Conservation (phyloP, 2,888 invertebrate species). For the Lasioglossum villosulum region DNA sequence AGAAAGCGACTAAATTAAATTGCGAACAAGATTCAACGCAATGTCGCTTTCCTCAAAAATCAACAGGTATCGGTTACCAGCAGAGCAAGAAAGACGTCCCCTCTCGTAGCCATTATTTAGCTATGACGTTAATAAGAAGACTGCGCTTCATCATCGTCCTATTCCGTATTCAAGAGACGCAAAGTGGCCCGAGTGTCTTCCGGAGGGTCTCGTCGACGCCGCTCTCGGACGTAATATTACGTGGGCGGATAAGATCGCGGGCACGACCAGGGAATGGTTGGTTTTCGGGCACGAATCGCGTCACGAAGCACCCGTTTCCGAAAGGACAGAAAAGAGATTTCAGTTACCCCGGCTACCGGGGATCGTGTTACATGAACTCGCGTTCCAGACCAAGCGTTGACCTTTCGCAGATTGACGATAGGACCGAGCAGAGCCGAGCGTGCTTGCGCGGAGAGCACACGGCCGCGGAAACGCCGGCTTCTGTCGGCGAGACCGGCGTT, state of each 20-base stretch:
- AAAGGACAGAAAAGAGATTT: neutral
- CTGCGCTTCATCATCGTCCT: neutral
- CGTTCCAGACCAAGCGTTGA: slow-evolving; percentile 33
- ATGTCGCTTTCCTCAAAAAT: neutral
- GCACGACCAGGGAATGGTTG: slow-evolving; percentile 17
- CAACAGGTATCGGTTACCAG: neutral
- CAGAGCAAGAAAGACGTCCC: neutral
- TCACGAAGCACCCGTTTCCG: neutral
- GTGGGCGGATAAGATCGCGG: slow-evolving; percentile 41
- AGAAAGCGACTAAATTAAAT: too few species aligned
- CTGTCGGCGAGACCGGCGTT: slow-evolving; percentile 35
- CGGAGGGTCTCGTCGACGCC: neutral
- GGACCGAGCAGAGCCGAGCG: slow-evolving; percentile 27
- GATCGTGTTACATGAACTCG: slow-evolving; percentile 36
- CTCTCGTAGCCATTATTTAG: neutral
- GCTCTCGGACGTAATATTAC: neutral
- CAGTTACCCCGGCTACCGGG: slow-evolving; percentile 7
- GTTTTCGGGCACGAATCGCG: slow-evolving; percentile 21
- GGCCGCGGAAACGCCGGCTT: slow-evolving; percentile 6
- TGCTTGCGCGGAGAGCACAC: neutral
- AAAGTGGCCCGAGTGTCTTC: neutral
- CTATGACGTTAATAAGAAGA: neutral
- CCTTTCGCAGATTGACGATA: slow-evolving; percentile 15
- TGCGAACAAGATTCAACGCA: too few species aligned
- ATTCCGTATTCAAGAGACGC: slow-evolving; percentile 3